Evolutionary conservation across 2,888 invertebrate genomes (phyloP).

Genomic region (Drosophila prostipennis): DNA sequence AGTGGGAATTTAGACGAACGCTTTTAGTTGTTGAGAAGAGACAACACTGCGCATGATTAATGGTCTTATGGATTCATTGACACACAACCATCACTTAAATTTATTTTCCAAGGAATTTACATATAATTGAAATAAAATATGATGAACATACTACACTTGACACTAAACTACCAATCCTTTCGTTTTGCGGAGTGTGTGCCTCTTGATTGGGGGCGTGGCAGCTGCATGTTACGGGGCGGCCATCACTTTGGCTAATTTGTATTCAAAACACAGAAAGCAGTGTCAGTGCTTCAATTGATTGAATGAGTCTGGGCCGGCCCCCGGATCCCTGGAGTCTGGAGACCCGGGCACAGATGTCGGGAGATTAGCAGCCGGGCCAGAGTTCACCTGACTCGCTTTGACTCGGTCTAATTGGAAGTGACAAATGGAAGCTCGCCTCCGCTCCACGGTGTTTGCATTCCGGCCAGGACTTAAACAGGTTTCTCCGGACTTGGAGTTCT

Average conservation of each 20-base stretch:
- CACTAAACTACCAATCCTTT: background rate
- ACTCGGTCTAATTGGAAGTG: slow-evolving; percentile 47
- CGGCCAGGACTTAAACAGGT: slow-evolving; percentile 6
- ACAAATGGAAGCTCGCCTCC: slow-evolving; percentile 35
- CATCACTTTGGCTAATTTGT: slow-evolving; percentile 75
- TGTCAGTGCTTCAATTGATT: slow-evolving; percentile 70
- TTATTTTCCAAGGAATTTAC: background rate
- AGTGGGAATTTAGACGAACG: no score
- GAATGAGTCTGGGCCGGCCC: slow-evolving; percentile 57
- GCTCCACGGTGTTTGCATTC: slow-evolving; percentile 20
- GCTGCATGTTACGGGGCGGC: slow-evolving; percentile 55
- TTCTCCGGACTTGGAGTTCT: background rate
- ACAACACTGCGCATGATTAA: background rate
- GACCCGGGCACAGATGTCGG: slow-evolving; percentile 12
- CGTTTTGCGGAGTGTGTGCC: slow-evolving; percentile 17
- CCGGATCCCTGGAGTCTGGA: background rate
- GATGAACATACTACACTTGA: background rate
- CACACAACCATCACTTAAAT: background rate
- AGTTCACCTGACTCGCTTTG: slow-evolving; percentile 30
- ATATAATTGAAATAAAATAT: background rate
- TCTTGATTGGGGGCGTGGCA: slow-evolving; percentile 71
- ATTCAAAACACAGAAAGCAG: slow-evolving; percentile 63
- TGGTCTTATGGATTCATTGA: background rate
- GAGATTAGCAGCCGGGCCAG: slow-evolving; percentile 37
- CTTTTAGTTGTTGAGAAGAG: background rate